These are phyloP conservation scores for Oegoconia quadripuncta DNA, from an alignment of 2,888 invertebrate genomes.

Conservation along the genomic window DNA sequence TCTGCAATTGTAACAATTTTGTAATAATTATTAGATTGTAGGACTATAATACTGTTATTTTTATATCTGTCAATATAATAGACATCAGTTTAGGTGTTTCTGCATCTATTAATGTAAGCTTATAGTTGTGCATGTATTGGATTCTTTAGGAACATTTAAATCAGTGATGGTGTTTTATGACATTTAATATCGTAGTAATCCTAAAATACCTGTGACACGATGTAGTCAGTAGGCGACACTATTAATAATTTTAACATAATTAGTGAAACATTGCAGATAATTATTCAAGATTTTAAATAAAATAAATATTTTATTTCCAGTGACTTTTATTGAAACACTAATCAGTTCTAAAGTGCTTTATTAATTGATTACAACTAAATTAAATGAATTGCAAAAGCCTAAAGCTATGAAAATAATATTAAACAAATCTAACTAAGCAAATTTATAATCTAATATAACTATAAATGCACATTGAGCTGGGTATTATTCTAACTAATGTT, in stretches of 20 bases:
- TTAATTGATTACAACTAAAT: constrained; percentile 18
- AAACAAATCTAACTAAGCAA: not conserved
- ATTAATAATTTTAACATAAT: too few species aligned
- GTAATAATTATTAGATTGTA: too few species aligned
- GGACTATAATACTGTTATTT: too few species aligned
- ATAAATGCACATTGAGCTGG: constrained; percentile 54
- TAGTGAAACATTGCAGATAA: too few species aligned
- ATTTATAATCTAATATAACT: constrained; percentile 15
- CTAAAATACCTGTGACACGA: not conserved
- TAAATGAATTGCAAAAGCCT: constrained; percentile 10
- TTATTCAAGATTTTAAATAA: not conserved
- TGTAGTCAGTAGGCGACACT: too few species aligned
- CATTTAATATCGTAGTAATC: not conserved
- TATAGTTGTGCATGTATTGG: too few species aligned
- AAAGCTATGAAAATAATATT: not conserved
- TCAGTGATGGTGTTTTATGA: too few species aligned
- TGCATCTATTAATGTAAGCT: too few species aligned
- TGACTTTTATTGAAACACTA: constrained; percentile 1
- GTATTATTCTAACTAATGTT: constrained; percentile 9
- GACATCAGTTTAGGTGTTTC: too few species aligned
- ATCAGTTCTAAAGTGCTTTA: constrained; percentile 19
- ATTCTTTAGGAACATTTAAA: too few species aligned
- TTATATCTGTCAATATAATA: too few species aligned
- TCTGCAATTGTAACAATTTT: too few species aligned
- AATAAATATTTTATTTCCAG: not conserved